Conservation (phyloP, 2,797 vertebrate species). For the Margarornis squamiger region DNA sequence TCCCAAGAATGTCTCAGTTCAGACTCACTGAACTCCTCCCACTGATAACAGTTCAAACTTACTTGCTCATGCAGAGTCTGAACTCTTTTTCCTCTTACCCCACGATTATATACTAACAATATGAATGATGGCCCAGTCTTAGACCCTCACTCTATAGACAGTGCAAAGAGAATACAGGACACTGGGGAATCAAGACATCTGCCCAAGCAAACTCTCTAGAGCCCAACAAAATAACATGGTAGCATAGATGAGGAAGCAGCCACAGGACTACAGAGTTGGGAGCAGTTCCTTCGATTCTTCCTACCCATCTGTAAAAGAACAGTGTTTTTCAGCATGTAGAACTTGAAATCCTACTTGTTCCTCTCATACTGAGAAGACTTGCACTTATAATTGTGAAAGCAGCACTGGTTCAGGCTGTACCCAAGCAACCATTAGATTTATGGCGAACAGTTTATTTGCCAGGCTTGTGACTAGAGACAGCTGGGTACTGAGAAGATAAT, state of each 20-base stretch:
- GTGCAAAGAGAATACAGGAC: neutral
- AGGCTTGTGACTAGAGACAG: constrained; percentile 23
- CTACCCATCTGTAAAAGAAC: neutral
- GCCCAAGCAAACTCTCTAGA: neutral
- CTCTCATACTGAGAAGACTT: neutral
- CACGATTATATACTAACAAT: neutral
- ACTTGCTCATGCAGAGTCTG: neutral
- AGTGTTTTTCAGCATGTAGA: neutral
- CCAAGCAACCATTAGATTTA: constrained; percentile 32
- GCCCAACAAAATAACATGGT: neutral
- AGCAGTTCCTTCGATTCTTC: neutral
- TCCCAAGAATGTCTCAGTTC: neutral
- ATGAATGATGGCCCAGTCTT: neutral
- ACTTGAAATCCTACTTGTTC: neutral
- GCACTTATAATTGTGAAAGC: neutral
- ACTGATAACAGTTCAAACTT: neutral
- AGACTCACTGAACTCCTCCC: neutral
- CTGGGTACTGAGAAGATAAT: constrained; percentile 11
- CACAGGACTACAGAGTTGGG: neutral
- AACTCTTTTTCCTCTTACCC: neutral
- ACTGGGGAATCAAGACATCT: neutral
- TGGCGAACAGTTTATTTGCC: neutral
- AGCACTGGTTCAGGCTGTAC: constrained; percentile 7
- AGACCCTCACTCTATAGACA: neutral
- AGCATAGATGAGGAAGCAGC: neutral